Percentiles rank a stretch among this genome's conserved stretches.
phyloP scores from a whole-genome alignment of 1,140 invertebrate species.

The Drosophila suzukii region DNA sequence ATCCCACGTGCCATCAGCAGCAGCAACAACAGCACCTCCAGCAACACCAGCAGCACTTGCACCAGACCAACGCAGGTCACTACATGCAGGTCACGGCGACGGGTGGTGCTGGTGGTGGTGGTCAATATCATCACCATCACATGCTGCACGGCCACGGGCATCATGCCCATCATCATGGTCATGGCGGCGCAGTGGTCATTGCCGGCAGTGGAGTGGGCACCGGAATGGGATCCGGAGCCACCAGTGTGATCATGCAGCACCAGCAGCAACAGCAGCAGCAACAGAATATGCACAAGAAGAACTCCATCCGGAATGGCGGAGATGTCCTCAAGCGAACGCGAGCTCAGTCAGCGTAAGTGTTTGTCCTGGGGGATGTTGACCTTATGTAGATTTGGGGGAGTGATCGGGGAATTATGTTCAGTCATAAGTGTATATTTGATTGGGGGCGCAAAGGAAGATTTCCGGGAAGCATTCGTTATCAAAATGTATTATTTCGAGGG shows the following conservation, averaged over 20 bases:
- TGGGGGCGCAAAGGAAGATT: background rate
- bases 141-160: constrained; percentile 84
- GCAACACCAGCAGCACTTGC: constrained; percentile 52
- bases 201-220: constrained; percentile 82
- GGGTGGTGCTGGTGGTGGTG: constrained; percentile 70
- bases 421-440: background rate
- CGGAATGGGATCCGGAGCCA: constrained; percentile 80
- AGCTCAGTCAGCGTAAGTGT: constrained; percentile 88
- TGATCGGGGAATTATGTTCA: background rate
- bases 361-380: background rate
- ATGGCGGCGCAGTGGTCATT: constrained; percentile 80
- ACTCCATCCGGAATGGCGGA: constrained; percentile 87
- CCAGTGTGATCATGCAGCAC: constrained; percentile 85
- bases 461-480: constrained; percentile 17
- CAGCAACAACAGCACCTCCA: constrained; percentile 64
- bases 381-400: background rate
- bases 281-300: constrained; percentile 88
- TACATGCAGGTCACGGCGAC: constrained; percentile 74
- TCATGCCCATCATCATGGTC: constrained; percentile 78
- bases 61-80: constrained; percentile 48
- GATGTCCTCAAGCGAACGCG: constrained; percentile 89
- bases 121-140: constrained; percentile 85
- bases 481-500: background rate
- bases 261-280: constrained; percentile 76
- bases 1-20: constrained; percentile 83